phyloP scores from a whole-genome alignment of 1,140 invertebrate species.

The Brachionus rotundiformis region DNA sequence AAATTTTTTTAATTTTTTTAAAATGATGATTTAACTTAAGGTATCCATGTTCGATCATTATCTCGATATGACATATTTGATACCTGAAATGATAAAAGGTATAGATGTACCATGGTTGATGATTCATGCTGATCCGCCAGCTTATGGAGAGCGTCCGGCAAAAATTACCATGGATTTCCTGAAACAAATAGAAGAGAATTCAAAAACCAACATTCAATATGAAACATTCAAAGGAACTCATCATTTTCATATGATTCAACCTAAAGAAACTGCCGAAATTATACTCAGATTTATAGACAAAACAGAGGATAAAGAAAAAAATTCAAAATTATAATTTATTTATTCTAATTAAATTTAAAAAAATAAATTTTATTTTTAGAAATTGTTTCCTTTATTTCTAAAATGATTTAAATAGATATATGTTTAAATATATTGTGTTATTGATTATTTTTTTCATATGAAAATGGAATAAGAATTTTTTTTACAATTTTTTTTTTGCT shows the following conservation, averaged over 20 bases:
- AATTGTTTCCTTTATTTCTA: neutral
- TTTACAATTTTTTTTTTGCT: too few species aligned
- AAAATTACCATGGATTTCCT: neutral
- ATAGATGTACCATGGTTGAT: conserved; percentile 1
- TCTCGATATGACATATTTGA: conserved; percentile 5
- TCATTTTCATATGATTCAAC: conserved; percentile 52
- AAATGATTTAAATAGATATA: neutral
- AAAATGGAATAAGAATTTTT: neutral
- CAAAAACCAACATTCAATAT: conserved; percentile 4
- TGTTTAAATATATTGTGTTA: neutral
- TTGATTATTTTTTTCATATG: neutral
- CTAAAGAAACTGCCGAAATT: conserved; percentile 36
- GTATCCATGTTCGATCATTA: conserved; percentile 20
- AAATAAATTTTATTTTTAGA: neutral
- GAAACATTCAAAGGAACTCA: conserved; percentile 42
- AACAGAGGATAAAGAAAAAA: neutral
- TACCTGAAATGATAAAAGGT: neutral
- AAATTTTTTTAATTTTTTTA: neutral
- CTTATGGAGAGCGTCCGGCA: neutral
- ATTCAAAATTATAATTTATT: conserved; percentile 31
- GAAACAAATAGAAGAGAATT: neutral
- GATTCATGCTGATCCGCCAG: conserved; percentile 33
- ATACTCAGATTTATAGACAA: conserved; percentile 32
- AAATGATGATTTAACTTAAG: conserved; percentile 3
- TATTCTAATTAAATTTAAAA: neutral